These are phyloP conservation scores for Eubasilissa regina DNA, from an alignment of 1,140 invertebrate genomes.

Conservation along the genomic window DNA sequence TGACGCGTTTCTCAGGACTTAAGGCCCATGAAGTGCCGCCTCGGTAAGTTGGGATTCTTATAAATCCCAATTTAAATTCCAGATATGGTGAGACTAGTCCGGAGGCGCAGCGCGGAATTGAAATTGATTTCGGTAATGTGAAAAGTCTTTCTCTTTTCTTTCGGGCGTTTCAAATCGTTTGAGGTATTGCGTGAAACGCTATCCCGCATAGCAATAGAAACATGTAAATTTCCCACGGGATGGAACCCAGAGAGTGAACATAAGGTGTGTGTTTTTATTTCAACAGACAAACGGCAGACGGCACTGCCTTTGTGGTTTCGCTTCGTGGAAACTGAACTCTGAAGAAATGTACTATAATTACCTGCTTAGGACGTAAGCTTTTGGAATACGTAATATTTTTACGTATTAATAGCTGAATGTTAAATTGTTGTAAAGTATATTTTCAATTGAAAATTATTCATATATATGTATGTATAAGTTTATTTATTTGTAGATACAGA, in stretches of 20 bases:
- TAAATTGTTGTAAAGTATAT: too few relatives aligned
- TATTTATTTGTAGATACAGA: too few relatives aligned
- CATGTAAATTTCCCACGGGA: conserved; percentile 59
- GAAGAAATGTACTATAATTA: neutral
- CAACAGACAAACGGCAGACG: conserved; percentile 40
- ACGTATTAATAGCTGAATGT: too few relatives aligned
- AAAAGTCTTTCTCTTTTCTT: conserved; percentile 49
- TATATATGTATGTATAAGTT: too few relatives aligned
- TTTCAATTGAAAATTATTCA: too few relatives aligned
- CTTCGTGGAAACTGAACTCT: neutral
- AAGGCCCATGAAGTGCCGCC: too few relatives aligned
- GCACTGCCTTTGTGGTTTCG: neutral
- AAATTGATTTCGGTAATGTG: conserved; percentile 59
- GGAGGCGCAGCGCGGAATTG: conserved; percentile 40
- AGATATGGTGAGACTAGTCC: too few relatives aligned
- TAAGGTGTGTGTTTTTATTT: conserved; percentile 54
- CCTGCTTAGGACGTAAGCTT: too few relatives aligned
- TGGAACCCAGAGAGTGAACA: conserved; percentile 43
- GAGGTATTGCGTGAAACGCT: conserved; percentile 41
- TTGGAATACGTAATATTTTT: too few relatives aligned
- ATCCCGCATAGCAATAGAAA: conserved; percentile 53
- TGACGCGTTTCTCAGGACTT: too few relatives aligned
- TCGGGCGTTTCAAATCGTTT: conserved; percentile 36
- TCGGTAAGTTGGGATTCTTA: too few relatives aligned
- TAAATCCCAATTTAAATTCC: too few relatives aligned